A percentile compares a stretch with the other conserved stretches of the same genome.
These are phyloP conservation scores for Psittacula derbiana DNA, from an alignment of 2,797 vertebrate species.

Conservation along the genomic window DNA sequence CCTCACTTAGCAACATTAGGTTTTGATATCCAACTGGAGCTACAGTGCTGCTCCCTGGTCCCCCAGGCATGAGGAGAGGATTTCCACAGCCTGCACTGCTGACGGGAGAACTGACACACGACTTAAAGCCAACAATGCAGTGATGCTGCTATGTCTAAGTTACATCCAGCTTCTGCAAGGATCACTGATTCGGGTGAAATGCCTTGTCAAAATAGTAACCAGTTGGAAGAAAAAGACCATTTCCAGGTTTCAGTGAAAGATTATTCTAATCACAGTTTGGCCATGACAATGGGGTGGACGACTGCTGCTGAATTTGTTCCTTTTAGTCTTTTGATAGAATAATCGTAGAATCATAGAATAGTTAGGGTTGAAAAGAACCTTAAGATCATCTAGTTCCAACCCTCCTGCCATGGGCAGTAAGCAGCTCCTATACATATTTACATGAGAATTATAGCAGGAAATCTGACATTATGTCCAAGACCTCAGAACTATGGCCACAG, in stretches of 20 bases:
- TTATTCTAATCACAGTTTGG: neutral
- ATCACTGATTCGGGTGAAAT: neutral
- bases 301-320: neutral
- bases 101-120: neutral
- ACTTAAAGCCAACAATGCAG: accelerated
- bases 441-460: neutral
- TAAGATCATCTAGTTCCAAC: no score
- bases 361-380: no score
- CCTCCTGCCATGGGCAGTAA: neutral
- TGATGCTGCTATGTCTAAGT: neutral
- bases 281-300: neutral
- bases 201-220: neutral
- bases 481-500: neutral
- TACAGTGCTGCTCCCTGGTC: neutral
- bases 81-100: neutral
- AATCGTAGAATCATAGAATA: neutral
- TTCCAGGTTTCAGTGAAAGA: neutral
- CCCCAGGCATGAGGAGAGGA: neutral
- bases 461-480: neutral
- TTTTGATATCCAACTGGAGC: neutral
- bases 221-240: neutral
- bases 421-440: neutral
- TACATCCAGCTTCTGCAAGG: neutral
- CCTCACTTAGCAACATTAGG: conserved; percentile 1
- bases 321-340: neutral